Base-by-base conservation (phyloP, 2,888 invertebrate genomes). In the Embidobia sp. region DNA sequence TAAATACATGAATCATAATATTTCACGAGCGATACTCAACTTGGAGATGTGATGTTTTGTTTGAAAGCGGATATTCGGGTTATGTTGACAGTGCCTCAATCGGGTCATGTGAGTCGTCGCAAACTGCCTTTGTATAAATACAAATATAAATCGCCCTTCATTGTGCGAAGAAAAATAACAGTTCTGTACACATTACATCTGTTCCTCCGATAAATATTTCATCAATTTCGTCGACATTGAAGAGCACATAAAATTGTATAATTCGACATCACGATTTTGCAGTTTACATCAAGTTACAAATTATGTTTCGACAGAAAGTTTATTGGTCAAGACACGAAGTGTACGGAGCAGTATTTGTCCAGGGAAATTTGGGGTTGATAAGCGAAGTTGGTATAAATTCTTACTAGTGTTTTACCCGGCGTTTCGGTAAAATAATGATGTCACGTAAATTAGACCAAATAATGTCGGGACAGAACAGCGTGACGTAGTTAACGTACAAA, bases 1-100 rank as follows among this genome's bases (percentile, higher is more conserved):
- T 46, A 74, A 64, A 73, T 73, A 64, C 37, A 59, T 64, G 49
- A 73, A 73, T 73, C 73, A 29, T 49, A 57, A 73, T 64, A 51
- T 64, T 51, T 64, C 64, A 55, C 26, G 49, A 64, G 44, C 44
- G 40, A 42, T 59, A 57, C 44, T 64, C 44, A 57, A 57, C 33
- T 57, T 48, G 11, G 22, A 16, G 31, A 3, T 37, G 7, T 13
- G 55, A 55, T 59, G 73, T 63, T 63, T 72, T 57, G 64, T 73
- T 59, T 73, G 64, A 73, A 51, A 73, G 59, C 64, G 35, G 37
- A 57, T 64, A 26, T 63, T 55, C 46, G 51, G 51, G 57, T 42
- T 49, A 26, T 57, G 64, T 73, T 73, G 64, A 64, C 73, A 44
- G 27, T 16, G 48, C 44, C 64, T 64, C 64, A 42, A 13, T 46